phyloP scores from a whole-genome alignment of 2,888 invertebrate genomes.

The Eristalis tenax region DNA sequence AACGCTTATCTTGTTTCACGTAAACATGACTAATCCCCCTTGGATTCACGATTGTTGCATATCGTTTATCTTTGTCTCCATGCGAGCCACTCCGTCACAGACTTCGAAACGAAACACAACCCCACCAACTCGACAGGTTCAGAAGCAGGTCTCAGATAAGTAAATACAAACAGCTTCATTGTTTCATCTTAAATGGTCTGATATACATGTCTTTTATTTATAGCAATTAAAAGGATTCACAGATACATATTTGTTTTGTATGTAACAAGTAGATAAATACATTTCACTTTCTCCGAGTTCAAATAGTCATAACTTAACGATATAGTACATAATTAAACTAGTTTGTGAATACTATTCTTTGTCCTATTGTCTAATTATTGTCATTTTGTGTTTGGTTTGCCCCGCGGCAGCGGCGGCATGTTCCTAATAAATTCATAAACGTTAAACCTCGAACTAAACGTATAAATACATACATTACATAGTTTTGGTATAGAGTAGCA shows the following conservation, averaged over 20 bases:
- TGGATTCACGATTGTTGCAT: neutral
- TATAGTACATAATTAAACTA: constrained; percentile 1
- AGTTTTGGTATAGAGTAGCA: constrained; percentile 21
- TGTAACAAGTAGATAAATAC: constrained; percentile 65
- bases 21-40: neutral
- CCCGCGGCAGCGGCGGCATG: neutral
- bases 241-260: constrained; percentile 13
- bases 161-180: neutral
- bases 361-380: constrained; percentile 4
- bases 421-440: neutral
- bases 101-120: no score
- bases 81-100: neutral
- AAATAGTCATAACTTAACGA: constrained; percentile 21
- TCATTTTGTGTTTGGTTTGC: neutral
- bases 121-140: neutral
- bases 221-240: constrained; percentile 22
- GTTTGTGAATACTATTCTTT: constrained; percentile 23
- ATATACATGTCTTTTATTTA: constrained; percentile 18
- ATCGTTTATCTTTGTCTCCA: neutral
- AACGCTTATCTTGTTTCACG: neutral
- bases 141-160: neutral
- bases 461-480: neutral
- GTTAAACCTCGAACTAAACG: neutral
- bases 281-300: constrained; percentile 22
- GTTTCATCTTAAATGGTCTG: neutral